Conservation (phyloP, 2,888 invertebrate species). For the Adelognathus sp. region DNA sequence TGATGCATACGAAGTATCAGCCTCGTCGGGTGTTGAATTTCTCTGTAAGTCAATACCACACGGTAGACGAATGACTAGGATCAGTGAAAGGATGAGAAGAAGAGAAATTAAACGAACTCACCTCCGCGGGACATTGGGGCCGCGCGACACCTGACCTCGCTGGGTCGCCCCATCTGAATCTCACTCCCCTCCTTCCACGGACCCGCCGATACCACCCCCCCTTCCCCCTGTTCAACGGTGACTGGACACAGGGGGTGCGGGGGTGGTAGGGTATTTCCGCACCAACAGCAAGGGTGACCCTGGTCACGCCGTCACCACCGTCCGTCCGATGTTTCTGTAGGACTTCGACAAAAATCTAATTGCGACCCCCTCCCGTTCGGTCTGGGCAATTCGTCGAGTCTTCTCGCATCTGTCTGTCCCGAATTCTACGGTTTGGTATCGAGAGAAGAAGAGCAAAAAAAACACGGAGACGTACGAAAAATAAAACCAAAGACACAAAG, state of each 20-base stretch:
- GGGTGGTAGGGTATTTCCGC: neutral
- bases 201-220: slow-evolving; percentile 14
- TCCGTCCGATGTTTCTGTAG: slow-evolving; percentile 40
- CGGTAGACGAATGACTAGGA: slow-evolving; percentile 23
- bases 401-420: slow-evolving; percentile 53
- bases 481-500: neutral
- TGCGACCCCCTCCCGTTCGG: slow-evolving; percentile 41
- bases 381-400: slow-evolving; percentile 25
- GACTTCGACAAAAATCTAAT: slow-evolving; percentile 59
- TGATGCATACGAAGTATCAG: slow-evolving; percentile 31
- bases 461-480: neutral
- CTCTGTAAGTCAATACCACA: slow-evolving; percentile 28
- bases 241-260: slow-evolving; percentile 37
- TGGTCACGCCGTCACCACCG: slow-evolving; percentile 12
- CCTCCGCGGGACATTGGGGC: slow-evolving; percentile 11
- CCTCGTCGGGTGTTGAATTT: slow-evolving; percentile 42
- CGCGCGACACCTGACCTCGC: slow-evolving; percentile 57
- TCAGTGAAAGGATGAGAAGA: neutral
- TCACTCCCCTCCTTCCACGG: slow-evolving; percentile 3
- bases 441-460: neutral
- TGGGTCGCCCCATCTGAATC: slow-evolving; percentile 22
- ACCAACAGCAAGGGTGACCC: neutral
- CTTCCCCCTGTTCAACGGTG: slow-evolving; percentile 34
- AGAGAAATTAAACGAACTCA: slow-evolving; percentile 45
- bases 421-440: slow-evolving; percentile 21